Evolutionary conservation across 2,888 invertebrate species (phyloP), one percentile per base, ranked within the genome.

Genomic region (Asteroscopus sphinx): DNA sequence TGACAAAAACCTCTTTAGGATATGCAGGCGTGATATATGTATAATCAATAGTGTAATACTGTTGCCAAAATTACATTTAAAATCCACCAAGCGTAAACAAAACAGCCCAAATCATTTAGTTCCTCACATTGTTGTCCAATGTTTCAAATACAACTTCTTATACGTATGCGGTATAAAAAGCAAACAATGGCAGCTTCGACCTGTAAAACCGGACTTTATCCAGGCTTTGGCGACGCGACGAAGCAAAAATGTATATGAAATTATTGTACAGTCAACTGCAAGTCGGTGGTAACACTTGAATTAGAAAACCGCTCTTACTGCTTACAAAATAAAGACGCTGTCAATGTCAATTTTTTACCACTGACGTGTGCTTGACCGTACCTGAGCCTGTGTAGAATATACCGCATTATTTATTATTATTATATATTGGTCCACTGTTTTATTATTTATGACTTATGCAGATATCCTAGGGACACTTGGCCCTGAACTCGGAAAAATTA

Each of bases 171-270:
- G 25, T 32, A 67, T 48, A 77, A 75, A 77, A 75, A 77, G 54
- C 40, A 65, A 77, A 77, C 77, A 75, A 77, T 75, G 64, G 5
- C 32, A 4, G 46, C 48, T 54, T 56, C 48, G 59, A 70, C 67
- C 60, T 28, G 68, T 61, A 60, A 35, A 75, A 75, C 76, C 65
- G 77, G 75, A 73, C 65, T 54, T 58, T 37, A 53, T 42, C 63
- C 73, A 40, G 64, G 32, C 49, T 51, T 45, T 37, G 68, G 52
- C 52, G 48, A 49, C 30, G 40, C 49, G 36, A 33, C 45, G 30
- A 53, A 39, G 17, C 45, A 49, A 25, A 59, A 65, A 47, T 52
- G 55, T 52, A 48, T 67, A 67, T 67, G n/a, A 15, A 54, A 67
- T 49, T 44, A 48, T 37, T 35, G 51, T n/a, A n/a, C n/a, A n/a